Percentiles rank a stretch among this genome's conserved stretches.
Conservation (phyloP, 2,888 invertebrate species). For the Mycalesis mineus region DNA sequence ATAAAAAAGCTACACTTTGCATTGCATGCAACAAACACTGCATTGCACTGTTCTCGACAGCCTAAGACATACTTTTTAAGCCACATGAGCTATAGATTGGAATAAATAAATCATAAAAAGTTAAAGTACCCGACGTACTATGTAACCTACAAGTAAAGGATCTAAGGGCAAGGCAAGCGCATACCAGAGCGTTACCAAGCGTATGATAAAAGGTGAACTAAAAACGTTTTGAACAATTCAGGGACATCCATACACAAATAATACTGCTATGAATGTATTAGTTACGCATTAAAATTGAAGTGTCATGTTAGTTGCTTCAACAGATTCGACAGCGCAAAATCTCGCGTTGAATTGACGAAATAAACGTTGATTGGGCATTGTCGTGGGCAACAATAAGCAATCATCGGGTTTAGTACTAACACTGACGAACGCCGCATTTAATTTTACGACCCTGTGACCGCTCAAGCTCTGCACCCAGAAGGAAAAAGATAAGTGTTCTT, state of each 20-base stretch:
- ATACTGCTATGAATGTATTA: neutral
- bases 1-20: too few relatives aligned
- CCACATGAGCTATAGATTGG: too few relatives aligned
- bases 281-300: neutral
- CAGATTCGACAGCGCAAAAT: conserved; percentile 38
- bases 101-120: too few relatives aligned
- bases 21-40: too few relatives aligned
- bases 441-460: conserved; percentile 41
- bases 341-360: conserved; percentile 40
- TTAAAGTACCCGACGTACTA: too few relatives aligned
- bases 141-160: too few relatives aligned
- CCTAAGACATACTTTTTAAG: too few relatives aligned
- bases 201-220: too few relatives aligned
- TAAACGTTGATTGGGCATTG: conserved; percentile 66
- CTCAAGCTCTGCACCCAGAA: conserved; percentile 31
- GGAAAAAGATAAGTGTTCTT: neutral
- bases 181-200: too few relatives aligned
- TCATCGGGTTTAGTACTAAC: conserved; percentile 55
- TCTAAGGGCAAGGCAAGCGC: too few relatives aligned
- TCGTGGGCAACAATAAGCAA: conserved; percentile 62
- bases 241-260: neutral
- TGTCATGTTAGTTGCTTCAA: neutral
- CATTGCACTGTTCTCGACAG: too few relatives aligned
- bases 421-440: conserved; percentile 41
- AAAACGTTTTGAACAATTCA: too few relatives aligned